Evolutionary conservation across 2,113 vertebrate genomes (phyloP), one percentile per base, ranked within the genome.

Genomic region (Charina bottae): DNA sequence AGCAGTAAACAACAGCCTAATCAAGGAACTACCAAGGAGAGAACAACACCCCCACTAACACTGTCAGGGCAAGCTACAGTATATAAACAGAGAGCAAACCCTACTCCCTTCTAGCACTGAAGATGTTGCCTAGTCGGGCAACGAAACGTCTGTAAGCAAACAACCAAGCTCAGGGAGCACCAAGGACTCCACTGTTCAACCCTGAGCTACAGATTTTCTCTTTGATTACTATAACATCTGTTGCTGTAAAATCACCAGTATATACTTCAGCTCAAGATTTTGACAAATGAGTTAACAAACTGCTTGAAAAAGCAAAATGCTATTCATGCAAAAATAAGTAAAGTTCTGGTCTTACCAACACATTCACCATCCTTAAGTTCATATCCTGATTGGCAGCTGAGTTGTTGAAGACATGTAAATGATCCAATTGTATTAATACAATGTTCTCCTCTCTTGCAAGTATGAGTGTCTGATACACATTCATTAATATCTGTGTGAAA

Each of bases 341-440:
- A 85, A 78, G 0, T 46, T 1, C n/a, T 53, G 49, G 56, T 72
- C 97, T 97, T 95, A 99, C 99, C 99, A 96, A 97, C 92, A 33
- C 99, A 99, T 58, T 98, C 97, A 0, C 98, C 97, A 0, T 98
- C 98, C 93, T 93, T 95, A 59, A 98, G 95, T 89, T 96, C 96
- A 88, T 97, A 98, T 87, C 99, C 99, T 0, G 97, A 95, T 54
- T 98, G 97, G 95, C 99, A 99, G 68, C 94, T 97, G 92, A 98
- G 93, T 19, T 98, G 97, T 95, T 96, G 97, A 94, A 98, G 95
- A 90, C 99, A 99, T 19, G 93, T 96, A 95, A 99, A 99, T 1
- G 98, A 99, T 15, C 98, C 99, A 91, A 98, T 5, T 0, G 98
- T 99, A 97, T 99, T 99, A 90, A 99, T 90, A 1, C 99, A 99